phyloP scores from a whole-genome alignment of 2,888 invertebrate genomes.

The Microdon myrmicae region DNA sequence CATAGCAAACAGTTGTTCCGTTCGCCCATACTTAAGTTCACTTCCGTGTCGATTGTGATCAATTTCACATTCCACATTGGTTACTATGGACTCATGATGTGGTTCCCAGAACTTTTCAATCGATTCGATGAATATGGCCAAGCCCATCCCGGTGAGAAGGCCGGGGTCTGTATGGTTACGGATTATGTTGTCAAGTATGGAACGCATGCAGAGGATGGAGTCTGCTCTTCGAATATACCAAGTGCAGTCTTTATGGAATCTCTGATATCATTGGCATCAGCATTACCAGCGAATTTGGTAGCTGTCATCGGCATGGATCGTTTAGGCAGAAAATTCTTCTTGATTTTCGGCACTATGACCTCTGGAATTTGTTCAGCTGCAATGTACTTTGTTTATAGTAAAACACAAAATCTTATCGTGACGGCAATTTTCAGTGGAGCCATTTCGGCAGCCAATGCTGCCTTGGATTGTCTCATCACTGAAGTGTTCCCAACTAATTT shows the following conservation, averaged over 20 bases:
- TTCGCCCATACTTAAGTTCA: slow-evolving; percentile 84
- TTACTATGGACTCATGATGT: slow-evolving; percentile 96
- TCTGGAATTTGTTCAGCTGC: slow-evolving; percentile 85
- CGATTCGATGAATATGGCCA: slow-evolving; percentile 85
- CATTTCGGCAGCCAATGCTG: slow-evolving; percentile 89
- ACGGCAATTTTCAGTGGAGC: slow-evolving; percentile 88
- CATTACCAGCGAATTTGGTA: slow-evolving; percentile 85
- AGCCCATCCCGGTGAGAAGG: slow-evolving; percentile 72
- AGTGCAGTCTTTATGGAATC: slow-evolving; percentile 86
- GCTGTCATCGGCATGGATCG: slow-evolving; percentile 86
- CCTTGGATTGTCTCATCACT: slow-evolving; percentile 90
- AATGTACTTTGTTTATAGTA: slow-evolving; percentile 86
- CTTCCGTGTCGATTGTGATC: slow-evolving; percentile 85
- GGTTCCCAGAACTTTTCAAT: slow-evolving; percentile 95
- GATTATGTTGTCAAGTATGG: slow-evolving; percentile 78
- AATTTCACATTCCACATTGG: slow-evolving; percentile 95
- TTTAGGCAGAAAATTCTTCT: slow-evolving; percentile 77
- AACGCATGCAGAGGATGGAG: slow-evolving; percentile 70
- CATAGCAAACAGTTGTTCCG: slow-evolving; percentile 85
- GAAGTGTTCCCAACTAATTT: slow-evolving; percentile 94
- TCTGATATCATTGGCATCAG: slow-evolving; percentile 85
- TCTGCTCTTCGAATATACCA: slow-evolving; percentile 79
- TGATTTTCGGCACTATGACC: slow-evolving; percentile 87
- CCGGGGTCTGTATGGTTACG: slow-evolving; percentile 81
- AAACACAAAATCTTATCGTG: slow-evolving; percentile 83